phyloP scores from a whole-genome alignment of 2,888 invertebrate genomes.

The Drosophila basisetae region DNA sequence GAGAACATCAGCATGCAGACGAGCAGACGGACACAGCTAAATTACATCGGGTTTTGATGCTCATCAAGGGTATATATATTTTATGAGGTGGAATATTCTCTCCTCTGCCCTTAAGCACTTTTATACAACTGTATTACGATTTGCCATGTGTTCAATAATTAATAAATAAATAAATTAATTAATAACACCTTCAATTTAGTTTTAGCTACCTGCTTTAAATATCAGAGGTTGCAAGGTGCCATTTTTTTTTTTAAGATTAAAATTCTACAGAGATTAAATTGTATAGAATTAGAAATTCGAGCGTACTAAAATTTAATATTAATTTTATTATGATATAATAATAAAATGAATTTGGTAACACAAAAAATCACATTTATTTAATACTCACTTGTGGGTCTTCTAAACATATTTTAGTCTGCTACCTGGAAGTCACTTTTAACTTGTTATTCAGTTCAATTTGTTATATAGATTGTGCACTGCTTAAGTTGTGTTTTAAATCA shows the following conservation, averaged over 20 bases:
- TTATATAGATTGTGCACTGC: constrained; percentile 5
- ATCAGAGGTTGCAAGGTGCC: neutral
- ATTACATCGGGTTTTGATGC: neutral
- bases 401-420: constrained; percentile 32
- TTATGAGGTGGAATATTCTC: neutral
- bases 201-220: neutral
- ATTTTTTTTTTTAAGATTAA: neutral
- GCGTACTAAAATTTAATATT: neutral
- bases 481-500: neutral
- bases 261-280: neutral
- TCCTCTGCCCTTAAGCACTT: neutral
- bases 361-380: neutral
- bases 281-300: no score
- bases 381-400: constrained; percentile 53
- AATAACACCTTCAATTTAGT: neutral
- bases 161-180: no score
- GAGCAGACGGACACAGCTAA: neutral
- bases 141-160: neutral
- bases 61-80: neutral
- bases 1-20: neutral
- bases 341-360: neutral
- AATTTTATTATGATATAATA: neutral
- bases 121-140: neutral
- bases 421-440: neutral
- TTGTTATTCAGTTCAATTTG: neutral